Base-by-base conservation (phyloP, 2,888 invertebrate species). In the Scaptomyza parva region DNA sequence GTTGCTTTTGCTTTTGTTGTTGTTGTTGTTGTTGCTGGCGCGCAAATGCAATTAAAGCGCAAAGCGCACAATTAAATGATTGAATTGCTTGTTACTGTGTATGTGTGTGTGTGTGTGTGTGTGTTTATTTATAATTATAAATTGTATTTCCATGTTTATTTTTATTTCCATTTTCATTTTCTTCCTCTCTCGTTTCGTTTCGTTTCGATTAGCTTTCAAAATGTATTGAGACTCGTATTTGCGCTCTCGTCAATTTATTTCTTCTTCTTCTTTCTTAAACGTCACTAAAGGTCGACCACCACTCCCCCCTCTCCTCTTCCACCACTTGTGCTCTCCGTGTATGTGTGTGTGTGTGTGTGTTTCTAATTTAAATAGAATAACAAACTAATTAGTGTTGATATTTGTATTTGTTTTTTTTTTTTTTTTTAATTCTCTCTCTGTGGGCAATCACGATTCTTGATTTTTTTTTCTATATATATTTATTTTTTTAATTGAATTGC, bases 341-440 rank as follows among this genome's bases (percentile, higher is more conserved):
- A 18, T 52, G 58, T 54, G 33, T 17, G 24, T n/a, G 30, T 45
- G 17, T n/a, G 22, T 52, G 58, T 54, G 33, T 43, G 51, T 60
- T 50, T 50, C 58, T 65, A 43, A 78, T 77, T 79, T 76, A 71
- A 86, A 83, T 83, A 83, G 82, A 86, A 83, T 83, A 83, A 83
- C 83, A 83, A 83, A 86, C 83, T 83, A 83, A 83, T 83, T 83
- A 83, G 80, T 76, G 76, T 68, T 80, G 78, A 80, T 83, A 66
- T n/a, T n/a, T n/a, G 75, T 63, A 70, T 24, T 76, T 73, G 18
- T 74, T 74, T 61, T n/a, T 33, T 33, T n/a, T 35, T 12, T 30
- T n/a, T 33, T 33, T 33, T 12, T n/a, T 33, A 4, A 1, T 33
- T n/a, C 4, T 66, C 41, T 40, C 50, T 70, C 45, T 69, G 54